phyloP scores from a whole-genome alignment of 2,888 invertebrate species.

The Lamellibrachia columna region DNA sequence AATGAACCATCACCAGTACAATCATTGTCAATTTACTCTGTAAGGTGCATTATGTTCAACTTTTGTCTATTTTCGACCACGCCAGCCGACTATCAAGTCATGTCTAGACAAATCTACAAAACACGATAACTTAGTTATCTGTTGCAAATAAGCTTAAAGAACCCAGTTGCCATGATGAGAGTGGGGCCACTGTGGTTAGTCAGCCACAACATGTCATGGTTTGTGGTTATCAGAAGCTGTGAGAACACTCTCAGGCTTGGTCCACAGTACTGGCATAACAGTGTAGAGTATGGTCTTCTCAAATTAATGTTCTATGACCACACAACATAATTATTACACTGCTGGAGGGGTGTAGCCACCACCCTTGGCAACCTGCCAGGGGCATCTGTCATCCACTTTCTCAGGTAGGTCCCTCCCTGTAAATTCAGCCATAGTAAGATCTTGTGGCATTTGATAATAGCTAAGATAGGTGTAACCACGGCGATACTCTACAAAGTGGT shows the following conservation, averaged over 20 bases:
- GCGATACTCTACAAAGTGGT: neutral
- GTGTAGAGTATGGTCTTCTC: neutral
- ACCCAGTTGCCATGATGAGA: neutral
- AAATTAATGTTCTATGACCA: neutral
- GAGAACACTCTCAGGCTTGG: neutral
- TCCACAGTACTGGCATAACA: neutral
- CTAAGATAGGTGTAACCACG: neutral
- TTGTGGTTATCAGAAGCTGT: neutral
- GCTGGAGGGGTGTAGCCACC: neutral
- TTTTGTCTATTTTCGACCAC: neutral
- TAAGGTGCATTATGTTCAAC: neutral
- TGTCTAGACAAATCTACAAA: neutral
- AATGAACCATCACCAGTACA: neutral
- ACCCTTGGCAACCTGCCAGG: neutral
- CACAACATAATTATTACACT: neutral
- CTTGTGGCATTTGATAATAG: neutral
- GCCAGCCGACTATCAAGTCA: neutral
- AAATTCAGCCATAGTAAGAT: neutral
- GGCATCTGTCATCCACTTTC: neutral
- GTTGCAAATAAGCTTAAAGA: neutral
- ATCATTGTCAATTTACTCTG: neutral
- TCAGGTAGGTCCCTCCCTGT: neutral
- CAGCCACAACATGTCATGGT: conserved; percentile 3
- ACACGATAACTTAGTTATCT: neutral
- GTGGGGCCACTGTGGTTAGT: neutral